Evolutionary conservation across 2,797 vertebrate species (phyloP).

Genomic region (Phylloscopus collybita): DNA sequence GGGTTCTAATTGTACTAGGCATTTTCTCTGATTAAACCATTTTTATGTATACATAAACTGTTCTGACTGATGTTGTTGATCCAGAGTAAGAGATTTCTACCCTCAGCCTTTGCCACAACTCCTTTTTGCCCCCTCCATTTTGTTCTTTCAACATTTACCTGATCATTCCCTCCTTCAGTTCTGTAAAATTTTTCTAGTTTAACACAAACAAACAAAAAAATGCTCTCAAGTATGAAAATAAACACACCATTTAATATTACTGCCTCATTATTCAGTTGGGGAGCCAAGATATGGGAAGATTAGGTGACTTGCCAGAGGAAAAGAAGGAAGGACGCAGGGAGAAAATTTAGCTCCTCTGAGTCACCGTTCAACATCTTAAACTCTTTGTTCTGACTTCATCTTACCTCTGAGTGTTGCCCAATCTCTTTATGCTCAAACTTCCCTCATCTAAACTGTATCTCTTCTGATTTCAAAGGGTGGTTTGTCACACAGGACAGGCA

Average conservation of each 20-base stretch:
- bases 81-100: background rate
- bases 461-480: conserved; percentile 16
- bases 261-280: background rate
- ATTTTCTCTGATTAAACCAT: background rate
- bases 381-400: conserved; percentile 38
- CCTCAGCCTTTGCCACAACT: background rate
- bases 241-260: background rate
- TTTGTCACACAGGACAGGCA: conserved; percentile 34
- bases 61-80: background rate
- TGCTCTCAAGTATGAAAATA: background rate
- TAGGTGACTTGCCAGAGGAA: conserved; percentile 27
- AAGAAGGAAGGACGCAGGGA: background rate
- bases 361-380: conserved; percentile 34
- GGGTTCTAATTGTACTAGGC: background rate
- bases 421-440: conserved; percentile 16
- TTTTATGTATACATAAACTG: background rate
- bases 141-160: background rate
- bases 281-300: background rate
- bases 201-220: background rate
- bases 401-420: conserved; percentile 14
- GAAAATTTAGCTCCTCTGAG: conserved; percentile 47
- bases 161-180: background rate
- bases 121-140: background rate
- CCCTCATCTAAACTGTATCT: background rate
- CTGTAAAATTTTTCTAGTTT: background rate